Base-by-base conservation (phyloP, 2,888 invertebrate species). In the Thalpophila matura region DNA sequence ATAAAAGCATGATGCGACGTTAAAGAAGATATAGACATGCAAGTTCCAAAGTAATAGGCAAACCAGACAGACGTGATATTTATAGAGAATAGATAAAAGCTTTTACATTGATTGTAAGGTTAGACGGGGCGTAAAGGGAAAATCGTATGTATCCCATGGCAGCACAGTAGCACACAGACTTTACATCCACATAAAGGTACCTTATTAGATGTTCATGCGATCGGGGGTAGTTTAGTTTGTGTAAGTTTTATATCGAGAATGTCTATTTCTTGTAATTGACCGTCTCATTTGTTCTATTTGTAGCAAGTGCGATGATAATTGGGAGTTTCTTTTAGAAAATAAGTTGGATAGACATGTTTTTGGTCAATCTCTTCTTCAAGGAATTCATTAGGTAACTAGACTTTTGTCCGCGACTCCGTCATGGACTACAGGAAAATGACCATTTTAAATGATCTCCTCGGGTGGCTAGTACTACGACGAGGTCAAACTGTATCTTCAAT, bases 61-160 rank as follows among this genome's bases (percentile, higher is more conserved):
- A 49, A 46, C 33, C 45, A 67, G 57, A 64, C 59, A 58, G 57
- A 49, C 43, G 16, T 57, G 66, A 79, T 61, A 55, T 74, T 68
- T 79, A 72, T 62, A 58, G 64, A 58, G 51, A 73, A 70, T 27
- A 74, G 37, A 78, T 65, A 74, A 60, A 77, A 78, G 76, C 77
- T 77, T 77, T 77, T 67, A 77, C 43, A 53, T 72, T 77, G 79
- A 79, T 77, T 77, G 72, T 76, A 16, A 57, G 68, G 63, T 68
- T 64, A 75, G 59, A 64, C 51, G 59, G 42, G 14, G 59, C 60
- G 59, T 65, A 46, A 71, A 57, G 51, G 60, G 60, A 62, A 63
- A 46, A 72, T 68, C 59, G 50, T 58, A 49, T 54, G 53, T 53
- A 40, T 53, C 6, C 43, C 49, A 51, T 59, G 33, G 59, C 16